Conservation (phyloP, 2,113 vertebrate species). For the Amblyornis subalaris region DNA sequence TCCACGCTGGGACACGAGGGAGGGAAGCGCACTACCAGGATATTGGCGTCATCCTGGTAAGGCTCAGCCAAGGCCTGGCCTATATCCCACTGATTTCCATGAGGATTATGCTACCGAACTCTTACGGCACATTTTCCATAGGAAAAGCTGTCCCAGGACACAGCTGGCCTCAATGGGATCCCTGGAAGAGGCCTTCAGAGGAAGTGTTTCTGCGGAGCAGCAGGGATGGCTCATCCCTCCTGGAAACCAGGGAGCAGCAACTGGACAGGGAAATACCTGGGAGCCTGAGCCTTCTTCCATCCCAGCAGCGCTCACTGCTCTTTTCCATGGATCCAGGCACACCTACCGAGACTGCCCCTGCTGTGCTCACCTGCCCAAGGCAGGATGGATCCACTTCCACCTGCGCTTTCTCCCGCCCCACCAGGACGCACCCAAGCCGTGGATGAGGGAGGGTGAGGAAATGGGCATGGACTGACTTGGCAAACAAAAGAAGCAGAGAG, state of each 20-base stretch:
- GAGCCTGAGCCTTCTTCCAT: background rate
- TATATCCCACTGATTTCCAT: accelerated
- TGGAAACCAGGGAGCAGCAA: background rate
- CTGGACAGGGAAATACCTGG: background rate
- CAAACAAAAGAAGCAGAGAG: background rate
- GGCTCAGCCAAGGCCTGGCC: background rate
- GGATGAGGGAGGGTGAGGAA: background rate
- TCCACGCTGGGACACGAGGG: background rate
- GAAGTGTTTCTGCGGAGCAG: accelerated
- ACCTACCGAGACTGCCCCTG: accelerated
- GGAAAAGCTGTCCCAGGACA: background rate
- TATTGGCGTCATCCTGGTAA: accelerated
- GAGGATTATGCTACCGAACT: background rate
- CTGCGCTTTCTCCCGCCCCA: background rate
- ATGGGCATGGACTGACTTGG: background rate
- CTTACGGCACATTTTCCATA: accelerated
- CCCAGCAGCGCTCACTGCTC: background rate
- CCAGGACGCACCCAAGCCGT: accelerated
- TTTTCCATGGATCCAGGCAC: background rate
- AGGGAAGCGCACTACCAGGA: background rate
- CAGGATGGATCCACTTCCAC: background rate
- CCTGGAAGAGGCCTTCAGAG: background rate
- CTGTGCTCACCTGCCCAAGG: accelerated
- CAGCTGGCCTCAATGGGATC: accelerated
- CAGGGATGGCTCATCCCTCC: background rate